Conservation (phyloP, 2,113 vertebrate genomes). For the Dascyllus trimaculatus region DNA sequence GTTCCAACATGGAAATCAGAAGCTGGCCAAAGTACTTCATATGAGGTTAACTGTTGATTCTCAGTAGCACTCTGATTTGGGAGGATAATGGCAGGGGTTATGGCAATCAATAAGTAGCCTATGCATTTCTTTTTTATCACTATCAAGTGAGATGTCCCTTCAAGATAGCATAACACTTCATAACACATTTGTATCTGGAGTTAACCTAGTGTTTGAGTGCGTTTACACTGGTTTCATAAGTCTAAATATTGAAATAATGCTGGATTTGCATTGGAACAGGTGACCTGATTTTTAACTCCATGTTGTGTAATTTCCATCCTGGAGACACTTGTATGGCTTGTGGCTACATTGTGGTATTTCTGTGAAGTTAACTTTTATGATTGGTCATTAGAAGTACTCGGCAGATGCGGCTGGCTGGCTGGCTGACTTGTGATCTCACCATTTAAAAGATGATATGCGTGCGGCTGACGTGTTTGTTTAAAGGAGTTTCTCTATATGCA, state of each 20-base stretch:
- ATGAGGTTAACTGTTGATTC: slow-evolving; percentile 70
- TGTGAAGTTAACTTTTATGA: slow-evolving; percentile 39
- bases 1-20: slow-evolving; percentile 64
- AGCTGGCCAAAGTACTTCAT: slow-evolving; percentile 73
- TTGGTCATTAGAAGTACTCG: slow-evolving; percentile 16
- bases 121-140: slow-evolving; percentile 61
- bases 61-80: slow-evolving; percentile 65
- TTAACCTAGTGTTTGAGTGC: slow-evolving; percentile 23
- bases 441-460: slow-evolving; percentile 18
- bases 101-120: slow-evolving; percentile 73
- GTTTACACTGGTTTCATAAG: slow-evolving; percentile 38
- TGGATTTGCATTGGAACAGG: slow-evolving; percentile 47
- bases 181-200: slow-evolving; percentile 51
- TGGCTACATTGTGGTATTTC: slow-evolving; percentile 41
- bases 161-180: slow-evolving; percentile 43
- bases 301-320: slow-evolving; percentile 35
- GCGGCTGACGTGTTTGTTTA: slow-evolving; percentile 38
- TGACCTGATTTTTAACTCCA: slow-evolving; percentile 45
- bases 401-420: slow-evolving; percentile 39
- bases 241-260: slow-evolving; percentile 49
- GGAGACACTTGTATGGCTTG: slow-evolving; percentile 33
- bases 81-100: slow-evolving; percentile 49
- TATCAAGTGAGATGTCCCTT: slow-evolving; percentile 52
- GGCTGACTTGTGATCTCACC: slow-evolving; percentile 39
- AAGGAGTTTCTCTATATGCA: slow-evolving; percentile 71